Evolutionary conservation across 23 tunicate genomes (phyloP).

Genomic region (Clavelina lepadiformis): DNA sequence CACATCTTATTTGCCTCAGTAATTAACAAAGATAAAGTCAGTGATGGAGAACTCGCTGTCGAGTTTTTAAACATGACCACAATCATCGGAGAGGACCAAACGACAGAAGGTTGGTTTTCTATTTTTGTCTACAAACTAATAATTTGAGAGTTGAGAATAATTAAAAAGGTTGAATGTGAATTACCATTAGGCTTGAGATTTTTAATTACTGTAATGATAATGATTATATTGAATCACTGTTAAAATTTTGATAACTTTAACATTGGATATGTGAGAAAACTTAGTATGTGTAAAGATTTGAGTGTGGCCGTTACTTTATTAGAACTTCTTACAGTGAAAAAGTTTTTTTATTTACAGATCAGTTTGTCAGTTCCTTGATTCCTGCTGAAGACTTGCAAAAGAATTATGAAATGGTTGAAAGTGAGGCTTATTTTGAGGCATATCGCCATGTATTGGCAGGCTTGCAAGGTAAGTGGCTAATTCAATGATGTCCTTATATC

Average conservation of each 20-base stretch:
- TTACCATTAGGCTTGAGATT: not conserved
- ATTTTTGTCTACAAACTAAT: not conserved
- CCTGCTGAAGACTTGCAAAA: slow-evolving; percentile 23
- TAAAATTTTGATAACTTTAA: too few species aligned
- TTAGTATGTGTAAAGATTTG: too few species aligned
- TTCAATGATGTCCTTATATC: too few species aligned
- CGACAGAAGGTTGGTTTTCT: not conserved
- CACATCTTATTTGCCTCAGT: slow-evolving; percentile 21
- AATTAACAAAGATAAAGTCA: slow-evolving; percentile 7
- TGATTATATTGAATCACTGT: too few species aligned
- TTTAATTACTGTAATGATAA: too few species aligned
- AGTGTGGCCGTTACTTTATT: too few species aligned
- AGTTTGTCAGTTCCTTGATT: too few species aligned
- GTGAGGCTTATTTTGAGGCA: slow-evolving; percentile 74
- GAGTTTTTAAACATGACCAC: too few species aligned
- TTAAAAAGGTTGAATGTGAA: not conserved
- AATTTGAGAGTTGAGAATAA: not conserved
- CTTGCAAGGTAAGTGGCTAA: slow-evolving; percentile 44
- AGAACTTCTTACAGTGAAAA: too few species aligned
- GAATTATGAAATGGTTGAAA: slow-evolving; percentile 61
- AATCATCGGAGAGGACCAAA: too few species aligned
- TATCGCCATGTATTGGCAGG: slow-evolving; percentile 66
- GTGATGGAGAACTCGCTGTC: slow-evolving; percentile 1
- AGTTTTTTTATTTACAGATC: too few species aligned
- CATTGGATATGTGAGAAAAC: too few species aligned